A percentile compares a stretch with the other conserved stretches of the same genome.
phyloP scores from a whole-genome alignment of 1,140 invertebrate species.

The Hyposmocoma kahamanoa region DNA sequence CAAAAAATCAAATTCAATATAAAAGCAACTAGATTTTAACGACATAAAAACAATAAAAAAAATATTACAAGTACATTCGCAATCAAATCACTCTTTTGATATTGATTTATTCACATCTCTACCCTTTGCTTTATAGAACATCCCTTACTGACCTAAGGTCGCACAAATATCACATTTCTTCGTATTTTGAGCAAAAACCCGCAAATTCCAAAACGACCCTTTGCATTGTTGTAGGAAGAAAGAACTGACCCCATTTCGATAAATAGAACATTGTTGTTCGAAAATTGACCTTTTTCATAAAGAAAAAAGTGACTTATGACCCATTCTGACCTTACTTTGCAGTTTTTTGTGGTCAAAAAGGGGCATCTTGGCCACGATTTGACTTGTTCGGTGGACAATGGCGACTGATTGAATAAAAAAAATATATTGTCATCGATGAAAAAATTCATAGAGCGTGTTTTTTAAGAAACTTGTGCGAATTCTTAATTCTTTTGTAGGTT shows the following conservation, averaged over 20 bases:
- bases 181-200: constrained; percentile 38
- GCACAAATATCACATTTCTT: constrained; percentile 58
- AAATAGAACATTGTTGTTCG: constrained; percentile 37
- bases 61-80: too few species aligned
- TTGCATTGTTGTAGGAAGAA: too few species aligned
- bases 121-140: not conserved
- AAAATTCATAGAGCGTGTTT: constrained; percentile 7
- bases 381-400: constrained; percentile 44
- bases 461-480: not conserved
- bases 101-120: not conserved
- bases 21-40: too few species aligned
- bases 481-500: not conserved
- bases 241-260: constrained; percentile 40
- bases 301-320: constrained; percentile 47
- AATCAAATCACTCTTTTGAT: not conserved
- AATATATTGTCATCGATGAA: constrained; percentile 20
- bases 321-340: constrained; percentile 32
- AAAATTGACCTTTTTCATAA: constrained; percentile 29
- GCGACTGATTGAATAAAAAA: constrained; percentile 50
- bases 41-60: too few species aligned
- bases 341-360: constrained; percentile 39
- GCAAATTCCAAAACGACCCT: too few species aligned
- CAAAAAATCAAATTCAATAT: too few species aligned
- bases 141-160: constrained; percentile 42
- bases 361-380: constrained; percentile 35